Evolutionary conservation across 92 coral and sea anemone genomes (phyloP).

Genomic region (Phenganax stokvisi): DNA sequence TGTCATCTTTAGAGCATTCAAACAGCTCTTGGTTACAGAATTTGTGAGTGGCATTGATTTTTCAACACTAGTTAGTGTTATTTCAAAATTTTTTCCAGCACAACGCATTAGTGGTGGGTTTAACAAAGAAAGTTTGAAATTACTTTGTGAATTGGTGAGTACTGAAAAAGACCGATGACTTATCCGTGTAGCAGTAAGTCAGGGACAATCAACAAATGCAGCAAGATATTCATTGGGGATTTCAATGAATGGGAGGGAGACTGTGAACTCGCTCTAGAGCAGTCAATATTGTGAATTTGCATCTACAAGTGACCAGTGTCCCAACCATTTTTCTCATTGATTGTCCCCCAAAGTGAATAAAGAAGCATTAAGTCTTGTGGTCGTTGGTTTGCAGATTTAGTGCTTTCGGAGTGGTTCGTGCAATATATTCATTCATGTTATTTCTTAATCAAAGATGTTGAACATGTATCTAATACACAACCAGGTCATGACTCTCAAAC

Average conservation of each 20-base stretch:
- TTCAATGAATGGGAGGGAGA: background rate
- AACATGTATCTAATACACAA: too few relatives aligned
- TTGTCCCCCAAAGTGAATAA: too few relatives aligned
- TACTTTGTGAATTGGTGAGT: constrained; percentile 43
- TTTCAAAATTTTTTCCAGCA: constrained; percentile 26
- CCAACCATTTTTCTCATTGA: too few relatives aligned
- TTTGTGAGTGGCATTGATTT: constrained; percentile 15
- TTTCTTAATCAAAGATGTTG: too few relatives aligned
- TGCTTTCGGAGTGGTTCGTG: too few relatives aligned
- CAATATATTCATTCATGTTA: too few relatives aligned
- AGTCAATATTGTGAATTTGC: too few relatives aligned
- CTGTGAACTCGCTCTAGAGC: too few relatives aligned
- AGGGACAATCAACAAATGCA: constrained; percentile 42
- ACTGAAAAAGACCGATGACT: constrained; percentile 42
- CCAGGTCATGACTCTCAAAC: too few relatives aligned
- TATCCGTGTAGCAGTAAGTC: constrained; percentile 43
- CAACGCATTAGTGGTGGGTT: constrained; percentile 15
- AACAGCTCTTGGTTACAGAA: constrained; percentile 32
- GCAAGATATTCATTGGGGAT: constrained; percentile 44
- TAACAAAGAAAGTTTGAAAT: constrained; percentile 37
- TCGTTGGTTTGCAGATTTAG: too few relatives aligned
- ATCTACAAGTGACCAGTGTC: too few relatives aligned
- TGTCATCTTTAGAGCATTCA: constrained; percentile 18
- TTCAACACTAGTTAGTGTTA: constrained; percentile 1
- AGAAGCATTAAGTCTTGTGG: too few relatives aligned